phyloP scores from a whole-genome alignment of 1,140 invertebrate species.

The Copidosoma floridanum region DNA sequence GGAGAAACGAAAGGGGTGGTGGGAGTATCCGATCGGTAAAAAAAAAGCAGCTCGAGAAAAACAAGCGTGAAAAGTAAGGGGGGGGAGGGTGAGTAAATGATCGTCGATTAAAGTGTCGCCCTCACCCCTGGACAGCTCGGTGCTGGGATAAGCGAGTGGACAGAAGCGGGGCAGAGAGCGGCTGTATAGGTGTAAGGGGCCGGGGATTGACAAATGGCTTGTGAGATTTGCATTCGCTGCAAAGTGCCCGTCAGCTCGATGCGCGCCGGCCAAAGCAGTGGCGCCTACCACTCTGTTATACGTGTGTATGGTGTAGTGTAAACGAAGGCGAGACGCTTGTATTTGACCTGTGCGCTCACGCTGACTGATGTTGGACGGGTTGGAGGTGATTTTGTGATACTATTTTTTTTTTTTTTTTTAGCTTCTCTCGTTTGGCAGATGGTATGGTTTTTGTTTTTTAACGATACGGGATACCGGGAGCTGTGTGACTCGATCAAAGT shows the following conservation, averaged over 20 bases:
- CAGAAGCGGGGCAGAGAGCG: not conserved
- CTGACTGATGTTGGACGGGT: too few species aligned
- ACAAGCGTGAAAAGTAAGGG: conserved; percentile 16
- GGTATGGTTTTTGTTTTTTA: too few species aligned
- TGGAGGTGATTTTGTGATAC: too few species aligned
- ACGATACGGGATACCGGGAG: too few species aligned
- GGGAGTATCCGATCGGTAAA: conserved; percentile 7
- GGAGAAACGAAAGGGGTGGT: conserved; percentile 12
- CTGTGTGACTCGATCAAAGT: too few species aligned
- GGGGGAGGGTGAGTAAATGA: conserved; percentile 46
- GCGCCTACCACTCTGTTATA: conserved; percentile 9
- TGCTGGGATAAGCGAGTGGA: not conserved
- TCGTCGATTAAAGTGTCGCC: conserved; percentile 52
- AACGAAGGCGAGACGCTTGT: too few species aligned
- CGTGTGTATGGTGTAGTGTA: too few species aligned
- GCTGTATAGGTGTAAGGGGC: too few species aligned
- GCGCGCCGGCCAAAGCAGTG: not conserved
- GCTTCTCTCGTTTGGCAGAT: too few species aligned
- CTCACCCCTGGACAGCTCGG: not conserved
- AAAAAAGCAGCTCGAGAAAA: conserved; percentile 16
- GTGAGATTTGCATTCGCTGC: conserved; percentile 50
- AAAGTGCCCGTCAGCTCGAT: conserved; percentile 31
- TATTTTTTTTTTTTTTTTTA: too few species aligned
- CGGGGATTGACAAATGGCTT: too few species aligned
- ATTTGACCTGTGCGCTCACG: too few species aligned